Conservation (phyloP, 2,797 vertebrate genomes). For the Melanotaenia pygmaea region DNA sequence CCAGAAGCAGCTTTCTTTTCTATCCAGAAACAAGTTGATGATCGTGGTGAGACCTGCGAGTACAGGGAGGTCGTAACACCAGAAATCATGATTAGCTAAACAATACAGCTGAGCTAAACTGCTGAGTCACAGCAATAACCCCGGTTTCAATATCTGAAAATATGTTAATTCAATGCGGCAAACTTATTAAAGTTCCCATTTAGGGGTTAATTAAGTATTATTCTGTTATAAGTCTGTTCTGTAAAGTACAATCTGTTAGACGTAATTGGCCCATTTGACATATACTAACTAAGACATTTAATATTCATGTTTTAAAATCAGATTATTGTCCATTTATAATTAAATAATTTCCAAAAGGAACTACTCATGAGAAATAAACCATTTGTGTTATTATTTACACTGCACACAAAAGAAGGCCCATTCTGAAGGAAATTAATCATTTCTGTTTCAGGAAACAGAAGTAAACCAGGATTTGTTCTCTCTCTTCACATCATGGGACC, state of each 20-base stretch:
- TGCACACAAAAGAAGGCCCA: constrained; percentile 20
- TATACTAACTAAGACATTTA: too few relatives aligned
- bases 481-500: too few relatives aligned
- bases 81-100: neutral
- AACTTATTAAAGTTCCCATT: too few relatives aligned
- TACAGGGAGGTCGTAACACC: neutral
- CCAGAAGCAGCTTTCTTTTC: neutral
- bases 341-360: constrained; percentile 29
- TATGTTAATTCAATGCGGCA: too few relatives aligned
- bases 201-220: too few relatives aligned
- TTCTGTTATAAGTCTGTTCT: too few relatives aligned
- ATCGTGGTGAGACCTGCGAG: neutral
- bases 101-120: too few relatives aligned
- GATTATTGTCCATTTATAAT: constrained; percentile 29
- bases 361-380: constrained; percentile 27
- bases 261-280: too few relatives aligned
- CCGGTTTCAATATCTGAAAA: too few relatives aligned
- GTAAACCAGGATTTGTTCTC: constrained; percentile 23
- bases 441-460: constrained; percentile 24
- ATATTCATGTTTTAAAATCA: too few relatives aligned
- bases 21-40: neutral
- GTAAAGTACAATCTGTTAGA: too few relatives aligned
- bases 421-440: constrained; percentile 41
- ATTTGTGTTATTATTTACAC: constrained; percentile 14
- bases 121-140: too few relatives aligned